Base-by-base conservation (phyloP, 2,888 invertebrate species). In the Torymus auratus region DNA sequence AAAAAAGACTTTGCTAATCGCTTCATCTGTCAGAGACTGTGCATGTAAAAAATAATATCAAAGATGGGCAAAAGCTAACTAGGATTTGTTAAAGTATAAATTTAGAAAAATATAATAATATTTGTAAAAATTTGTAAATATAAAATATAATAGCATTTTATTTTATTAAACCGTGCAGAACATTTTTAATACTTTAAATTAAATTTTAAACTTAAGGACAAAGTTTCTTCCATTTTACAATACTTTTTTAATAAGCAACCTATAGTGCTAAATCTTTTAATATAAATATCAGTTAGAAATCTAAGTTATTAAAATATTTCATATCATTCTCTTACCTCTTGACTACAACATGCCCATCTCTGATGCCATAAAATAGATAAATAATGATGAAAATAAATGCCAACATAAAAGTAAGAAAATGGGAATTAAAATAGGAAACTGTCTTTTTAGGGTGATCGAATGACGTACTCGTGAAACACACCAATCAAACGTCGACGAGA, bases 381-480 rank as follows among this genome's bases (percentile, higher is more conserved):
- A 58, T 58, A 80, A 77, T 41, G 41, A 83, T 65, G 23, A 72
- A 82, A 64, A 28, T 52, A 75, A 64, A 80, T 68, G 78, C 58
- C 55, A 28, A 75, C 23, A 70, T 15, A 23, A 76, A 53, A 23
- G 61, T 55, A 58, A n/a, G 7, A 74, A 64, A 64, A 55, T 61
- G 78, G 73, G 61, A 80, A 82, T 69, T 79, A 74, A 82, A 80
- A 78, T 68, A 69, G 78, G 82, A 67, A 78, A 80, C 53, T 83
- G 20, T 82, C 76, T 83, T 83, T 83, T 78, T 83, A 83, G 82
- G 82, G 78, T 83, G 82, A 83, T 80, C 82, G 80, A 80, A 80
- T 81, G 73, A 82, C 80, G 61, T 80, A 74, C 82, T 76, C 80
- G 80, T 83, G 82, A 83, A 78, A 80, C 78, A 75, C 75, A 78